These are phyloP conservation scores for Agrotis puta DNA, from an alignment of 2,888 invertebrate genomes.

Conservation along the genomic window DNA sequence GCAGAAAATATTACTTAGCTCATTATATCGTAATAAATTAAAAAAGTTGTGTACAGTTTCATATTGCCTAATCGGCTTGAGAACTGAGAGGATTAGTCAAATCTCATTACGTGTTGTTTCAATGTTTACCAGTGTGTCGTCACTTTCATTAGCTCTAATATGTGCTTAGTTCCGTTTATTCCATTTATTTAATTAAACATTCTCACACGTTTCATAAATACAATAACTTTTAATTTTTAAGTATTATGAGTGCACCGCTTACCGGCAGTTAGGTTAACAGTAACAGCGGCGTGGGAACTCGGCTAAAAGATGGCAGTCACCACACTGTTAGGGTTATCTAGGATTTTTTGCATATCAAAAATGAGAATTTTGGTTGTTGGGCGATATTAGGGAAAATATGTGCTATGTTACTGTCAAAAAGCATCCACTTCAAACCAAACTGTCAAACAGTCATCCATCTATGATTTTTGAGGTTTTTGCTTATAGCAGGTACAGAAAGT, in stretches of 20 bases:
- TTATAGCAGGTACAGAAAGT: no score
- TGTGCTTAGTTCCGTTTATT: conserved; percentile 83
- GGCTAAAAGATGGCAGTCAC: conserved; percentile 80
- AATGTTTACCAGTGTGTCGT: conserved; percentile 74
- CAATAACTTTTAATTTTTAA: conserved; percentile 90
- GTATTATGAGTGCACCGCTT: conserved; percentile 88
- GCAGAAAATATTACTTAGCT: conserved; percentile 17
- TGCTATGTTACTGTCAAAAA: no score
- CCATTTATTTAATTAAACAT: conserved; percentile 90
- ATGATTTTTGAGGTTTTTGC: no score
- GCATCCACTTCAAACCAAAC: no score
- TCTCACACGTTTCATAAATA: conserved; percentile 88
- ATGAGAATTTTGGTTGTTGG: neutral
- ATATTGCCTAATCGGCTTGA: conserved; percentile 74
- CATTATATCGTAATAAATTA: conserved; percentile 36
- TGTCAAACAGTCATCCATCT: no score
- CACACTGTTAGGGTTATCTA: conserved; percentile 58
- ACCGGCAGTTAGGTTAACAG: conserved; percentile 88
- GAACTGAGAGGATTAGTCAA: conserved; percentile 73
- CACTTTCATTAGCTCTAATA: conserved; percentile 81
- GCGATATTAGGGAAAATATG: neutral
- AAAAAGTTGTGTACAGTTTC: conserved; percentile 35
- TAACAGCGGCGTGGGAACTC: conserved; percentile 88
- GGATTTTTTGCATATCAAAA: conserved; percentile 42
- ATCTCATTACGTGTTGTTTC: conserved; percentile 72